Conservation (phyloP, 2,888 invertebrate genomes). For the Eristalis tenax region DNA sequence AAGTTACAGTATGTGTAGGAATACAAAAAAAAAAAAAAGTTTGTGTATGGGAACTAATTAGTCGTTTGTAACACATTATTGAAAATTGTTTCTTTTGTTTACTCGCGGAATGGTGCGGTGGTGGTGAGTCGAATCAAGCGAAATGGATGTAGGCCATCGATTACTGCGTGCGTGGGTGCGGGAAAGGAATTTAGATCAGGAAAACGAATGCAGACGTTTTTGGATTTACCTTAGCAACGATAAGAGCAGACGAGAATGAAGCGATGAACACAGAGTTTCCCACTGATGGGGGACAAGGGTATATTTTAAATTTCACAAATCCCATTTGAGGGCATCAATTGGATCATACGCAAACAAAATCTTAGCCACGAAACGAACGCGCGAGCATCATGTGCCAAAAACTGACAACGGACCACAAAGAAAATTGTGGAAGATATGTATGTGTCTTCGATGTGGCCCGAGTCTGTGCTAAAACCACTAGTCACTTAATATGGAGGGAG, state of each 20-base stretch:
- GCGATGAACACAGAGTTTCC: not conserved
- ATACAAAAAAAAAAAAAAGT: not conserved
- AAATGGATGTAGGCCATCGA: slow-evolving; percentile 42
- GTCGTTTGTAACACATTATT: slow-evolving; percentile 38
- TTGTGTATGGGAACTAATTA: slow-evolving; percentile 22
- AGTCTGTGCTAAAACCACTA: too few species aligned
- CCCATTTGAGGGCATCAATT: not conserved
- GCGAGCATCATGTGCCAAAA: too few species aligned
- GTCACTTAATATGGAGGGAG: too few species aligned
- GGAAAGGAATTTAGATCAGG: slow-evolving; percentile 12
- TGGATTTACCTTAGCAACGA: not conserved
- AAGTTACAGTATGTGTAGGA: not conserved
- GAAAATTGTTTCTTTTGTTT: slow-evolving; percentile 15
- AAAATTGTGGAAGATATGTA: too few species aligned
- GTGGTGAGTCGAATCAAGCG: not conserved
- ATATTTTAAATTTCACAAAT: not conserved
- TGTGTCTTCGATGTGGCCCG: too few species aligned
- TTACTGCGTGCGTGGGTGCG: slow-evolving; percentile 11
- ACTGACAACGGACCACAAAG: too few species aligned
- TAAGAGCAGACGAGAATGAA: not conserved
- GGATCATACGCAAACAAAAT: too few species aligned
- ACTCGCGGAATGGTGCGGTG: not conserved
- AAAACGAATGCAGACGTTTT: not conserved
- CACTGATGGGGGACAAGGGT: not conserved
- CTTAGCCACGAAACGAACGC: too few species aligned